Evolutionary conservation across 1,140 invertebrate species (phyloP).

Genomic region (Sitophilus oryzae): DNA sequence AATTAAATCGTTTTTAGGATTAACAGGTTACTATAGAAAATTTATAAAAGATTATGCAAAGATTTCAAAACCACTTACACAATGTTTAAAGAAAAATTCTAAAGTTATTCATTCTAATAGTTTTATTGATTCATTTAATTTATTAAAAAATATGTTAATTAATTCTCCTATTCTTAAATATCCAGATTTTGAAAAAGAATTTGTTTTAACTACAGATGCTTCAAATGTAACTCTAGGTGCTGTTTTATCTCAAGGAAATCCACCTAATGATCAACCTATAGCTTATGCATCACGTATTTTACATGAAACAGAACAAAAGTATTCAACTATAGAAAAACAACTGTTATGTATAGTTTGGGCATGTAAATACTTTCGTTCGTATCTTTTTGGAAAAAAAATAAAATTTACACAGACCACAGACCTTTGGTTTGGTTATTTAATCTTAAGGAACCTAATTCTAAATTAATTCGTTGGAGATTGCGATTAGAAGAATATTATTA

Average conservation of each 20-base stretch:
- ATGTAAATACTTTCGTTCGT: slow-evolving; percentile 32
- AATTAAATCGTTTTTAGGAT: too few relatives aligned
- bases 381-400: too few relatives aligned
- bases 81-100: slow-evolving; percentile 23
- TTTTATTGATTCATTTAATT: slow-evolving; percentile 7
- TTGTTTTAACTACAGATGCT: slow-evolving; percentile 41
- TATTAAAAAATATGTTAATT: too few relatives aligned
- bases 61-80: slow-evolving; percentile 30
- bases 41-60: too few relatives aligned
- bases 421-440: too few relatives aligned
- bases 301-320: slow-evolving; percentile 29
- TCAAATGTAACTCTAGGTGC: slow-evolving; percentile 24
- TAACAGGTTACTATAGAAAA: too few relatives aligned
- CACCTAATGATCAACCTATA: too few relatives aligned
- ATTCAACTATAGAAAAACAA: slow-evolving; percentile 33
- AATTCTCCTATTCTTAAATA: slow-evolving; percentile 14
- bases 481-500: slow-evolving; percentile 44
- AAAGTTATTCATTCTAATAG: too few relatives aligned
- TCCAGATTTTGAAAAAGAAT: slow-evolving; percentile 41
- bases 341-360: slow-evolving; percentile 39
- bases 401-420: too few relatives aligned
- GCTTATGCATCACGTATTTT: slow-evolving; percentile 29
- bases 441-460: too few relatives aligned
- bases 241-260: too few relatives aligned
- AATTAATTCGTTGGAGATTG: slow-evolving; percentile 46